Conservation (phyloP, 2,888 invertebrate species). For the Pandemis corylana region DNA sequence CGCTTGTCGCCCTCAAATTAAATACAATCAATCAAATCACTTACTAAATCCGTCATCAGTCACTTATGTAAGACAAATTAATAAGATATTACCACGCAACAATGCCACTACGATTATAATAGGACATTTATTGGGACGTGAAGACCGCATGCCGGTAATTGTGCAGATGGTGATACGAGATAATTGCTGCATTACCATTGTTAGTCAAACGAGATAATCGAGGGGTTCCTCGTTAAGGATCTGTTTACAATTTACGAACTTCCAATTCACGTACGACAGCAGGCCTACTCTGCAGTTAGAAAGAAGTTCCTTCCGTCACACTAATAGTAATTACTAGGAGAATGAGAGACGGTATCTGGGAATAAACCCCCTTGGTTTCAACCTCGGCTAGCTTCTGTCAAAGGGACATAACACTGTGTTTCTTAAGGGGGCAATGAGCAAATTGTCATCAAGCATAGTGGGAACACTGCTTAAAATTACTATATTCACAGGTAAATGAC, state of each 20-base stretch:
- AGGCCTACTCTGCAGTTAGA: too few relatives aligned
- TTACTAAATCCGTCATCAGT: conserved; percentile 1
- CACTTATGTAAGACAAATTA: conserved; percentile 18
- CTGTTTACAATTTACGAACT: not conserved
- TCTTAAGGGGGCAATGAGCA: too few relatives aligned
- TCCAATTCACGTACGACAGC: not conserved
- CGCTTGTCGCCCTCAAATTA: not conserved
- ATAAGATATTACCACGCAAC: conserved; percentile 14
- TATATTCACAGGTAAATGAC: too few relatives aligned
- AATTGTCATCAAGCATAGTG: too few relatives aligned
- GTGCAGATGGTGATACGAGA: not conserved
- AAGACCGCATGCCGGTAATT: conserved; percentile 3
- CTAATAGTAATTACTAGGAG: too few relatives aligned
- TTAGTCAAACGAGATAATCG: conserved; percentile 49
- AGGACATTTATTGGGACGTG: not conserved
- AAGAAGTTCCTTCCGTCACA: too few relatives aligned
- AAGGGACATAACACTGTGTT: too few relatives aligned
- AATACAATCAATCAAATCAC: not conserved
- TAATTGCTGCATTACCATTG: conserved; percentile 48
- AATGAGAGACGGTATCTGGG: too few relatives aligned
- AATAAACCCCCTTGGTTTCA: too few relatives aligned
- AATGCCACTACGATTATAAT: not conserved
- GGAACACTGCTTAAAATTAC: too few relatives aligned
- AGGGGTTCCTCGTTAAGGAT: conserved; percentile 59
- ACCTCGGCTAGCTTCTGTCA: too few relatives aligned